Conservation (phyloP, 2,888 invertebrate species). For the Caenorhabditis sp. region DNA sequence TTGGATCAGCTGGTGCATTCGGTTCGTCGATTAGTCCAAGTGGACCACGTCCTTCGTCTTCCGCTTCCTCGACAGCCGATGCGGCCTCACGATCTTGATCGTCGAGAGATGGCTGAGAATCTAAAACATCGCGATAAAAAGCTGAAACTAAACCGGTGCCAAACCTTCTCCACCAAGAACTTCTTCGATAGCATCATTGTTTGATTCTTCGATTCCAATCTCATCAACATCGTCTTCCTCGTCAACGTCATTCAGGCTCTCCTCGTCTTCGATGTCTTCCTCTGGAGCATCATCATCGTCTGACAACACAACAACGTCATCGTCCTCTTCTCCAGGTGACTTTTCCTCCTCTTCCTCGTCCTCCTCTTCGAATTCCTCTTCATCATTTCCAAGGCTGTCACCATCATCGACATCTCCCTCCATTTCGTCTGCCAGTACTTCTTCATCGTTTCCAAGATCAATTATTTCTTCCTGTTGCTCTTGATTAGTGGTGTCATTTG, state of each 20-base stretch:
- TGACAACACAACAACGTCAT: conserved; percentile 49
- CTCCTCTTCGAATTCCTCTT: conserved; percentile 39
- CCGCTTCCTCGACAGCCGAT: conserved; percentile 72
- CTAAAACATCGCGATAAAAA: conserved; percentile 10
- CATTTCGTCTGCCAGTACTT: conserved; percentile 57
- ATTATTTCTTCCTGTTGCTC: conserved; percentile 31
- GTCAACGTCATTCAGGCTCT: conserved; percentile 56
- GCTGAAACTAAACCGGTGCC: not conserved
- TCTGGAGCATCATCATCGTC: conserved; percentile 46
- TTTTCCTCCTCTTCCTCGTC: not conserved
- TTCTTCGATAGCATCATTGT: conserved; percentile 55
- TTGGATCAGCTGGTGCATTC: conserved; percentile 61
- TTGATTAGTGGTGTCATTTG: conserved; percentile 38
- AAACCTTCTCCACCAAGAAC: conserved; percentile 64
- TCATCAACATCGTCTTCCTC: conserved; percentile 55
- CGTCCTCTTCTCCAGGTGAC: conserved; percentile 42
- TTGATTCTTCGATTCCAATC: conserved; percentile 33
- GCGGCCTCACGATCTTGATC: conserved; percentile 72
- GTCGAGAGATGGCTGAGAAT: conserved; percentile 67
- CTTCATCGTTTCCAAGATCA: conserved; percentile 60
- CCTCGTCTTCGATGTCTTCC: conserved; percentile 42
- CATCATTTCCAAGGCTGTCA: conserved; percentile 51
- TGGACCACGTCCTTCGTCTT: conserved; percentile 54
- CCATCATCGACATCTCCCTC: conserved; percentile 52
- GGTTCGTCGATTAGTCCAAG: conserved; percentile 44